These are phyloP conservation scores for Diplosoma virens DNA, from an alignment of 23 tunicate species.

Conservation along the genomic window DNA sequence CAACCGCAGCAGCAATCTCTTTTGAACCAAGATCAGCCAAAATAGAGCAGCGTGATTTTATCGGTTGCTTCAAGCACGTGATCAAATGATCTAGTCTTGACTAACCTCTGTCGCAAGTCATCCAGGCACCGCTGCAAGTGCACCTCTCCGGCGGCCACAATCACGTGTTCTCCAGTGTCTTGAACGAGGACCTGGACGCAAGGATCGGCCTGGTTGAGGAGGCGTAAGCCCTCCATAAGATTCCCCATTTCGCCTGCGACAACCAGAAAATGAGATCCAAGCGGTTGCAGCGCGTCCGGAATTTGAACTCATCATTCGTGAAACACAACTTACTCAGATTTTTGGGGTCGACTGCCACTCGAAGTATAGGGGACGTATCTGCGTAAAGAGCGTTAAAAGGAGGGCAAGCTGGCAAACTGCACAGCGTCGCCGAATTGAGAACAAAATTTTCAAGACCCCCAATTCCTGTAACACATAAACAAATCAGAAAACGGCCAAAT, in stretches of 20 bases:
- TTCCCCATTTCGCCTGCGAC: conserved; percentile 80
- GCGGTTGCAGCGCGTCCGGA: too few species aligned
- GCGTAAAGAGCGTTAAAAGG: conserved; percentile 77
- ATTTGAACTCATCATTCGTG: too few species aligned
- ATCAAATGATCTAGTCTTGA: neutral
- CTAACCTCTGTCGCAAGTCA: conserved; percentile 65
- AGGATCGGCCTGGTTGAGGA: conserved; percentile 95
- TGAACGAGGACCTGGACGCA: conserved; percentile 90
- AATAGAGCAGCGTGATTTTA: too few species aligned
- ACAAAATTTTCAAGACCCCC: conserved; percentile 76
- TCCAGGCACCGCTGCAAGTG: conserved; percentile 94
- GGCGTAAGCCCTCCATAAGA: conserved; percentile 73
- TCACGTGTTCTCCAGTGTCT: conserved; percentile 97
- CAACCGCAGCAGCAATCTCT: too few species aligned
- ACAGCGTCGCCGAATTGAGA: conserved; percentile 90
- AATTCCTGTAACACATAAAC: conserved; percentile 45
- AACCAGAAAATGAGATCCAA: too few species aligned
- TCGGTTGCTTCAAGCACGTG: too few species aligned
- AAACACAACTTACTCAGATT: conserved; percentile 39
- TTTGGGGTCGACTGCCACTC: conserved; percentile 97
- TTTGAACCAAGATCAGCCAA: too few species aligned
- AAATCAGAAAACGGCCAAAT: neutral
- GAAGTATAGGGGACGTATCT: conserved; percentile 85
- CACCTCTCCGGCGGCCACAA: conserved; percentile 93
- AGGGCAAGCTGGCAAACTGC: conserved; percentile 79